Base-by-base conservation (phyloP, 2,113 vertebrate species). In the Rhinolophus ferrumequinum region DNA sequence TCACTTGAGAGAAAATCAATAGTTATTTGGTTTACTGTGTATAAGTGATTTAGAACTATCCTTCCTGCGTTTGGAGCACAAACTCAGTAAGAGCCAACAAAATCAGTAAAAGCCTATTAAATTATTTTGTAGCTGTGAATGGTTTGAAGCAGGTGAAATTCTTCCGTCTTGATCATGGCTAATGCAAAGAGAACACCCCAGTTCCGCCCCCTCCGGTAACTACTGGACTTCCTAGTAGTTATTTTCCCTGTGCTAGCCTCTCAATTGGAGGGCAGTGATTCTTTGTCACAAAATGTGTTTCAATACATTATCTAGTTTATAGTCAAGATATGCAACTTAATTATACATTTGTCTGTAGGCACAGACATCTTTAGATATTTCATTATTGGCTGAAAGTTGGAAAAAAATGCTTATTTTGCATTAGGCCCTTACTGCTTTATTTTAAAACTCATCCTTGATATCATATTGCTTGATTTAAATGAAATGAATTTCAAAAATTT, bases 1-100 rank as follows among this genome's bases (percentile, higher is more conserved):
- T 95, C 77, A 93, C 58, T 82, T 88, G 86, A 96, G 73, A 94
- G 62, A 96, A 95, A 91, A 94, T 81, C 88, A 95, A 88, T 82
- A 93, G 72, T 26, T 88, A 1, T 54, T 88, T 93, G 28, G 19
- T 82, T 84, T 93, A 28, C 16, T 94, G 26, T 64, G 8, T 75
- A 41, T 52, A 86, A 79, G 54, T 79, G 64, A 95, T 64, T 94
- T 77, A 91, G 66, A 90, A 64, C 88, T 87, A 83, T 73, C 3
- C 54, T 67, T 67, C 47, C n/a, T 54, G 35, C 90, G 64, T 88
- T 91, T 75, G 70, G 70, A 96, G 77, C 50, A 72, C 69, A 92
- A 50, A 95, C 22, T 47, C 79, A 76, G 35, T 52, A 89, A 92
- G 6, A 90, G 80, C 11, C 56, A 96, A 92, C 16, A 67, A 91